Conservation (phyloP, 2,888 invertebrate genomes). For the Pimpla rufipes region DNA sequence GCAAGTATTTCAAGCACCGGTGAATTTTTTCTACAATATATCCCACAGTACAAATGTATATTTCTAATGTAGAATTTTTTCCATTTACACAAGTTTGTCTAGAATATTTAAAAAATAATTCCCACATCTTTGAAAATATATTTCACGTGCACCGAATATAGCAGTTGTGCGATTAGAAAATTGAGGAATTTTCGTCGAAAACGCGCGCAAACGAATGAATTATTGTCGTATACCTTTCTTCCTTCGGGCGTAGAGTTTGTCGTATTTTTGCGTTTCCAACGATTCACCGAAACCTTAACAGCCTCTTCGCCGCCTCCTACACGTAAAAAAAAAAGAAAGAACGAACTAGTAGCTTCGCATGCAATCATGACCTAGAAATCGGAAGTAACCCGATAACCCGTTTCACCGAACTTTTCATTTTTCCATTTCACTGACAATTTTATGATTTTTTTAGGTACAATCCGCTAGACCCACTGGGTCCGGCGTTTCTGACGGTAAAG, state of each 20-base stretch:
- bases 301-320: constrained; percentile 14
- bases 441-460: constrained; percentile 80
- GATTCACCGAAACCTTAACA: constrained; percentile 4
- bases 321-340: constrained; percentile 10
- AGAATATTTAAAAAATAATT: too few relatives aligned
- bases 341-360: constrained; percentile 55
- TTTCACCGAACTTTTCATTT: background rate
- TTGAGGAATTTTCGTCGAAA: constrained; percentile 12
- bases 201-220: background rate
- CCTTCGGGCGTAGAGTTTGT: constrained; percentile 4
- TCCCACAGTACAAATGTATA: background rate
- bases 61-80: background rate
- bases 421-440: constrained; percentile 74
- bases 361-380: constrained; percentile 37
- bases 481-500: constrained; percentile 80
- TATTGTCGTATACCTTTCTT: constrained; percentile 12
- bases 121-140: too few relatives aligned
- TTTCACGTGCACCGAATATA: background rate
- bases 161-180: too few relatives aligned
- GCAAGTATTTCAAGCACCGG: background rate
- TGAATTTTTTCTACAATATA: background rate
- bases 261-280: constrained; percentile 9
- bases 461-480: constrained; percentile 78
- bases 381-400: constrained; percentile 1
- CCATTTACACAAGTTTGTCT: background rate